Percentiles rank a stretch among this genome's conserved stretches.
Evolutionary conservation across 2,113 vertebrate genomes (phyloP).

Genomic region (Python bivittatus): DNA sequence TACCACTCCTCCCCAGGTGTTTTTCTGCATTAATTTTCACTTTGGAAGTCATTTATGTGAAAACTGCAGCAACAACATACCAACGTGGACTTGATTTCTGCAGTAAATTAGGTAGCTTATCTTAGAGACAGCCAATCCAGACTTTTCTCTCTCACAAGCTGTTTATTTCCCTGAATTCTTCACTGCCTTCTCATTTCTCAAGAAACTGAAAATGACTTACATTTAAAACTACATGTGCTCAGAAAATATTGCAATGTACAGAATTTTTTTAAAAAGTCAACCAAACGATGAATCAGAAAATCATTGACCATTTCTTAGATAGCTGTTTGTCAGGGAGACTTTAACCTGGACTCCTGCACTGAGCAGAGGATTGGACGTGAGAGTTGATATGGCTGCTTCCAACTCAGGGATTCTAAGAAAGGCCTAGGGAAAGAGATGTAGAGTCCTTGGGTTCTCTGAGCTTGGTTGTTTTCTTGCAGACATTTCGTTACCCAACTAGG

Average conservation of each 20-base stretch:
- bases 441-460: no score
- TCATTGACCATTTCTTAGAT: background rate
- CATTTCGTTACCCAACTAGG: no score
- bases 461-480: no score
- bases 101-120: background rate
- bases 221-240: background rate
- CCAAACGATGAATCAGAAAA: background rate
- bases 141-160: background rate
- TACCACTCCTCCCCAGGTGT: accelerated
- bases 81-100: background rate
- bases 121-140: background rate
- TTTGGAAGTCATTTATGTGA: background rate
- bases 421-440: background rate
- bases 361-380: background rate
- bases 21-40: background rate
- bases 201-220: background rate
- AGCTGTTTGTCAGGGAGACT: background rate
- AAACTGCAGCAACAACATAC: background rate
- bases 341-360: background rate
- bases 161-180: background rate
- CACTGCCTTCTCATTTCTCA: background rate
- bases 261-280: background rate
- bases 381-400: background rate
- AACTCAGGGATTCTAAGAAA: background rate
- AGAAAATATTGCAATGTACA: background rate